phyloP scores from a whole-genome alignment of 2,888 invertebrate genomes.

The Diarsia dahlii region DNA sequence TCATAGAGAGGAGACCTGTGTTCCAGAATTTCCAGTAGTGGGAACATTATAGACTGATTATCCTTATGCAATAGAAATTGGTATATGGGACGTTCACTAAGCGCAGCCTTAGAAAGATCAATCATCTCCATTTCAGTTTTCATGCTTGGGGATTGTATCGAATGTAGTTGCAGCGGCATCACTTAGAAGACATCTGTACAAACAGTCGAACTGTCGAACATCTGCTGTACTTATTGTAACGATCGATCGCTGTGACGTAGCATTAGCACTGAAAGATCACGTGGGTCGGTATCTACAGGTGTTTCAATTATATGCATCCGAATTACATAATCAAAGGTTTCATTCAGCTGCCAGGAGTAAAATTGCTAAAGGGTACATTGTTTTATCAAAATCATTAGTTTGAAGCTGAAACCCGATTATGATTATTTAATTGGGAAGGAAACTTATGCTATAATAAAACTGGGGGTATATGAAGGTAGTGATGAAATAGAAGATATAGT shows the following conservation, averaged over 20 bases:
- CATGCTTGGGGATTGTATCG: slow-evolving; percentile 17
- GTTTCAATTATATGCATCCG: slow-evolving; percentile 46
- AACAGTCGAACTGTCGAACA: slow-evolving; percentile 48
- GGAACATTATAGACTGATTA: too few species aligned
- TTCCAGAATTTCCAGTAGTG: too few species aligned
- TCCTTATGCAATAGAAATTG: neutral
- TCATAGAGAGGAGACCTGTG: too few species aligned
- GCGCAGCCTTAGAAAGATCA: neutral
- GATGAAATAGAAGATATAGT: neutral
- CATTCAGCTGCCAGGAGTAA: slow-evolving; percentile 20
- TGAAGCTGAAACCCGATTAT: neutral
- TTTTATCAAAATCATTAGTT: neutral
- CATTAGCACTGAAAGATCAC: slow-evolving; percentile 56
- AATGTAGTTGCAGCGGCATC: slow-evolving; percentile 44
- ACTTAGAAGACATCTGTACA: slow-evolving; percentile 52
- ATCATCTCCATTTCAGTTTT: slow-evolving; percentile 2
- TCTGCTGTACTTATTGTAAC: slow-evolving; percentile 48
- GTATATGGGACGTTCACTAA: neutral
- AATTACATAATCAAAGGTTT: slow-evolving; percentile 37
- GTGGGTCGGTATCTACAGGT: slow-evolving; percentile 46
- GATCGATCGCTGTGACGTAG: slow-evolving; percentile 53
- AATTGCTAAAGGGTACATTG: slow-evolving; percentile 1
- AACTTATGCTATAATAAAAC: neutral
- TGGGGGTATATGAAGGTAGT: neutral
- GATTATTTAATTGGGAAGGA: neutral